Evolutionary conservation across 2,113 vertebrate species (phyloP), one percentile per base, ranked within the genome.

Genomic region (Oostethus manadensis): DNA sequence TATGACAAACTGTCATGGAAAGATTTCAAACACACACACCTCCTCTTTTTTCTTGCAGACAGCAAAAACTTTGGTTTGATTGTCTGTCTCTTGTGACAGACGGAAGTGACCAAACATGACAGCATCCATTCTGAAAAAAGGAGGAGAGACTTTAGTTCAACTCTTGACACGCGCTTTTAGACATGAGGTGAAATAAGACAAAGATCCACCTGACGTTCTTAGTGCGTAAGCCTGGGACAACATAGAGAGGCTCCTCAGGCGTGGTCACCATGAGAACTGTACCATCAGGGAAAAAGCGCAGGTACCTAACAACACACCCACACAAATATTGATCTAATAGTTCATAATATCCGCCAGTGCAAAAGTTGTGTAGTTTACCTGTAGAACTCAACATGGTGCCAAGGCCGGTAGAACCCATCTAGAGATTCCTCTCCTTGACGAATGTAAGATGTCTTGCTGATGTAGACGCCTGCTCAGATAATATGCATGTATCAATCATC

Each of bases 21-120:
- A 57, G 20, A 16, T 2, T 16, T 26, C 1, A 6, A 45, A 45
- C 17, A 13, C 17, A 43, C 90, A 60, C 62, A 98, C 97, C 86
- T 98, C 96, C 65, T 98, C 95, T 76, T 94, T 98, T 80, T 90
- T 97, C 92, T 98, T 99, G 86, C 91, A 93, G 81, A 99, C 94
- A 88, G 94, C 93, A 92, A 93, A 98, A 86, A 99, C 94, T 97
- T 98, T 98, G 93, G 95, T 98, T 93, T 99, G 94, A 93, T 96
- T 98, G 91, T 98, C 95, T 22, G 90, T 93, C 79, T 99, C 97
- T 83, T 98, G 95, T 84, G 94, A 95, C 80, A 99, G 92, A 81
- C 96, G 95, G 82, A 93, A 99, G 88, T 99, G 96, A 74, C 97
- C 97, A 77, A 93, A 74, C 64, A 98, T 88, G 85, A 94, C 91